Conservation (phyloP, 1,140 invertebrate genomes). For the Drosophila bifasciata region DNA sequence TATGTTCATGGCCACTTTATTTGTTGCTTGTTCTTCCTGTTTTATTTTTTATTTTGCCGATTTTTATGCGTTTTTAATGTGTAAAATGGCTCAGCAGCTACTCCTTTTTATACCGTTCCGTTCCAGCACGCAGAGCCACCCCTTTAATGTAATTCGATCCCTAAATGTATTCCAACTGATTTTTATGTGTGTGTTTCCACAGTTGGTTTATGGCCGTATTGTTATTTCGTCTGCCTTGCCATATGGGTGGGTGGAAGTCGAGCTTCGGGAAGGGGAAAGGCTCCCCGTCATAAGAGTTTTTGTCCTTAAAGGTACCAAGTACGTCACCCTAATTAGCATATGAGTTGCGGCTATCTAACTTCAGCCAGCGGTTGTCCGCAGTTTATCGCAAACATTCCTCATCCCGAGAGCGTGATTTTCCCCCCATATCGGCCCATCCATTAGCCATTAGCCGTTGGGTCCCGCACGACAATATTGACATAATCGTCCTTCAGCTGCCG, state of each 20-base stretch:
- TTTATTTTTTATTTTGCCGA: conserved; percentile 49
- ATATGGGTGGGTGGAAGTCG: conserved; percentile 35
- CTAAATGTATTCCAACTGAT: conserved; percentile 70
- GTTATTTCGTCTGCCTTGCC: conserved; percentile 1
- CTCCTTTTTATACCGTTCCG: conserved; percentile 54
- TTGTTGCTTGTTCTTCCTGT: conserved; percentile 44
- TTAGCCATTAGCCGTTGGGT: conserved; percentile 46
- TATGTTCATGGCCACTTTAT: conserved; percentile 72
- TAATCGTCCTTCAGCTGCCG: conserved; percentile 79
- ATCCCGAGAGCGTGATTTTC: not conserved
- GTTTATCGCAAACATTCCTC: conserved; percentile 64
- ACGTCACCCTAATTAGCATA: conserved; percentile 68
- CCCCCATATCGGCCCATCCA: conserved; percentile 12
- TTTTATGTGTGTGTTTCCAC: conserved; percentile 67
- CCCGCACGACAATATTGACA: conserved; percentile 70
- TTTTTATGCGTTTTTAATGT: conserved; percentile 81
- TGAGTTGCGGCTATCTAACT: conserved; percentile 35
- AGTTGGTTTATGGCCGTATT: conserved; percentile 50
- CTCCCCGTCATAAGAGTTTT: too few species aligned
- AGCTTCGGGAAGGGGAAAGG: conserved; percentile 9
- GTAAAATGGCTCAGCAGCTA: conserved; percentile 50
- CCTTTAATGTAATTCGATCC: conserved; percentile 61
- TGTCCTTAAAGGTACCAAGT: conserved; percentile 41
- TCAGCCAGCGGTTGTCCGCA: conserved; percentile 14
- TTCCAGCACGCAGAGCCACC: conserved; percentile 31